Evolutionary conservation across 2,113 vertebrate genomes (phyloP).

Genomic region (Micronycteris hirsuta): DNA sequence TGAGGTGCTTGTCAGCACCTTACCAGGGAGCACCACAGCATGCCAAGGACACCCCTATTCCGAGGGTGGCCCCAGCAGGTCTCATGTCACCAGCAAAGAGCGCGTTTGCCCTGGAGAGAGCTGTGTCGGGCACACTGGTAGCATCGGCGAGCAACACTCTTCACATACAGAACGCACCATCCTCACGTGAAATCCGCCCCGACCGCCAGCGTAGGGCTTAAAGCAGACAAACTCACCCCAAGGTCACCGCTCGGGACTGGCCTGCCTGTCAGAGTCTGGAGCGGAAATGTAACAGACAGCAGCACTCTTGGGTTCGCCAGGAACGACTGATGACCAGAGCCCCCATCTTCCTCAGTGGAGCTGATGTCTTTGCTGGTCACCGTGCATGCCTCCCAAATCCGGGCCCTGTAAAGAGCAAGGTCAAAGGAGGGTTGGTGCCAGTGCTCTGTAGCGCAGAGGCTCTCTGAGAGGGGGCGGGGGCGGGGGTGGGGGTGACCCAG

Average conservation of each 20-base stretch:
- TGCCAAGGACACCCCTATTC: slow-evolving; percentile 66
- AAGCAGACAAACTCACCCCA: slow-evolving; percentile 49
- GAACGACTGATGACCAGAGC: not conserved
- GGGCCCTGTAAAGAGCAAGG: not conserved
- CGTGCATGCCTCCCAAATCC: not conserved
- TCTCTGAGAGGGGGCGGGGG: not conserved
- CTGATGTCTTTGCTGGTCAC: not conserved
- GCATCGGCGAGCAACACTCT: slow-evolving; percentile 51
- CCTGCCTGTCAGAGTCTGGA: not conserved
- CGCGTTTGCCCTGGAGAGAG: slow-evolving; percentile 58
- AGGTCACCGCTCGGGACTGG: not conserved
- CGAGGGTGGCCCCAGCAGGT: slow-evolving; percentile 63
- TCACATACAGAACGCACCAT: slow-evolving; percentile 63
- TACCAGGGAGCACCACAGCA: not conserved
- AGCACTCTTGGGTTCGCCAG: not conserved
- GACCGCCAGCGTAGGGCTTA: slow-evolving; percentile 1
- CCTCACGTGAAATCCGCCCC: slow-evolving; percentile 35
- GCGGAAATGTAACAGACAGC: not conserved
- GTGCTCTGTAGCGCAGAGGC: not conserved
- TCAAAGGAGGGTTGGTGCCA: not conserved
- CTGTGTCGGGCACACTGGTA: slow-evolving; percentile 34
- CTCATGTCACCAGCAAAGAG: slow-evolving; percentile 59
- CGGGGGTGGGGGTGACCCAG: too few species aligned
- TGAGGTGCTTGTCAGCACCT: not conserved
- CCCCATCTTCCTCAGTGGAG: not conserved